Evolutionary conservation across 2,797 vertebrate genomes (phyloP).

Genomic region (Poecilia picta): DNA sequence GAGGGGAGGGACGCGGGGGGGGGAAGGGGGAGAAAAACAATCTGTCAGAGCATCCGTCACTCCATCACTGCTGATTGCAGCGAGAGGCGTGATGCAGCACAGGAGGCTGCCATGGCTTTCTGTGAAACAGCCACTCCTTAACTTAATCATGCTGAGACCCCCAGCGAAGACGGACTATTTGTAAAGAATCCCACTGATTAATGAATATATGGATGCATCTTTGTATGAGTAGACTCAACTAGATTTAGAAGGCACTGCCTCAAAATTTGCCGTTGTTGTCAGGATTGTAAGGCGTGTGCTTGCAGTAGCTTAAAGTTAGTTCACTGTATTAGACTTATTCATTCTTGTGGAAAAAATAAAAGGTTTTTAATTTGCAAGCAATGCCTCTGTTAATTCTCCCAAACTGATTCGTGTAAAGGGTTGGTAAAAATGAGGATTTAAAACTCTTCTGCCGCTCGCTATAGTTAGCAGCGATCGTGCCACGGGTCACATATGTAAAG

Average conservation of each 20-base stretch:
- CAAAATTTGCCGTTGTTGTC: no score
- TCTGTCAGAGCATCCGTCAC: conserved; percentile 72
- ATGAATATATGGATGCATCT: conserved; percentile 62
- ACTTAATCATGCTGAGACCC: conserved; percentile 60
- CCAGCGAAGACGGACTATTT: conserved; percentile 51
- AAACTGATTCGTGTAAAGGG: no score
- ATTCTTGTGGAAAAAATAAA: no score
- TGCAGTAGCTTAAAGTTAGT: no score
- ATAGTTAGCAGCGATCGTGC: no score
- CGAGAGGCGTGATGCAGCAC: conserved; percentile 75
- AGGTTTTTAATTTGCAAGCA: no score
- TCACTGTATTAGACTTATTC: no score
- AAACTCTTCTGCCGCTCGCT: no score
- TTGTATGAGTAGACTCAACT: background rate
- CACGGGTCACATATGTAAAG: conserved; percentile 32
- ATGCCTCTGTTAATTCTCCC: no score
- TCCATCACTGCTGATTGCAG: conserved; percentile 79
- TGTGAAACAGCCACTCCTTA: conserved; percentile 54
- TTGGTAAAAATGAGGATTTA: no score
- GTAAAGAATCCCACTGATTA: conserved; percentile 63
- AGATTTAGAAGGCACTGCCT: no score
- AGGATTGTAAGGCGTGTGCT: no score
- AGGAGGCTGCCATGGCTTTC: conserved; percentile 78
- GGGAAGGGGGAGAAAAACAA: conserved; percentile 41
- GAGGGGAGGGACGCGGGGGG: conserved; percentile 41